A percentile compares a stretch with the other conserved stretches of the same genome.
Evolutionary conservation across 2,888 invertebrate species (phyloP).

Genomic region (Mactromeris polynyma): DNA sequence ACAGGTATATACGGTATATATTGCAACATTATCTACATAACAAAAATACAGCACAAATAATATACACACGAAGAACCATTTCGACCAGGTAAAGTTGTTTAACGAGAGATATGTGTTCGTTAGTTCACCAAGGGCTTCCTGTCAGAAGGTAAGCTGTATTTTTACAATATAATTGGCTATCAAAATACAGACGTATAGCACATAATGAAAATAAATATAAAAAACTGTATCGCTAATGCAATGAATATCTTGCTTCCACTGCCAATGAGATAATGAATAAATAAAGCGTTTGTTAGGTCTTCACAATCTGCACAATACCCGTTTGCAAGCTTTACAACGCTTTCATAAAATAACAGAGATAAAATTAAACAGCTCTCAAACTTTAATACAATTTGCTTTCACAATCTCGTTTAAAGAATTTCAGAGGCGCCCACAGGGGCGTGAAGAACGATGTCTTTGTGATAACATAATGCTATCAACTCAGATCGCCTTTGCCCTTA

Average conservation of each 20-base stretch:
- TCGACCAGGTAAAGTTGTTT: too few species aligned
- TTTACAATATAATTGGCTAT: neutral
- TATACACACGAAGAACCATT: too few species aligned
- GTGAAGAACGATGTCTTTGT: constrained; percentile 19
- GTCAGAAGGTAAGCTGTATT: neutral
- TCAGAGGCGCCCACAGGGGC: constrained; percentile 34
- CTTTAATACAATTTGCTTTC: constrained; percentile 24
- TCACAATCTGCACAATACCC: neutral
- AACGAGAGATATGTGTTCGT: neutral
- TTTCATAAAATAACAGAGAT: constrained; percentile 64
- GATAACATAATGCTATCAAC: constrained; percentile 35
- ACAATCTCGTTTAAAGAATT: constrained; percentile 24
- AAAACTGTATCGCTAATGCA: neutral
- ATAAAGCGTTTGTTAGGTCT: neutral
- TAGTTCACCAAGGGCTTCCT: neutral
- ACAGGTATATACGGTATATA: too few species aligned
- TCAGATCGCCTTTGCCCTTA: constrained; percentile 35
- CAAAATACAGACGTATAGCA: neutral
- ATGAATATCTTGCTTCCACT: neutral
- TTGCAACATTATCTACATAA: too few species aligned
- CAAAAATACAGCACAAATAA: too few species aligned
- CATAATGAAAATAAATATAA: neutral
- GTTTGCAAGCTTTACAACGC: constrained; percentile 25
- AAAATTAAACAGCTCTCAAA: constrained; percentile 55
- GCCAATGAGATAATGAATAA: neutral